phyloP scores from a whole-genome alignment of 92 coral and sea anemone genomes.

The Hydrozoanthus gracilis region DNA sequence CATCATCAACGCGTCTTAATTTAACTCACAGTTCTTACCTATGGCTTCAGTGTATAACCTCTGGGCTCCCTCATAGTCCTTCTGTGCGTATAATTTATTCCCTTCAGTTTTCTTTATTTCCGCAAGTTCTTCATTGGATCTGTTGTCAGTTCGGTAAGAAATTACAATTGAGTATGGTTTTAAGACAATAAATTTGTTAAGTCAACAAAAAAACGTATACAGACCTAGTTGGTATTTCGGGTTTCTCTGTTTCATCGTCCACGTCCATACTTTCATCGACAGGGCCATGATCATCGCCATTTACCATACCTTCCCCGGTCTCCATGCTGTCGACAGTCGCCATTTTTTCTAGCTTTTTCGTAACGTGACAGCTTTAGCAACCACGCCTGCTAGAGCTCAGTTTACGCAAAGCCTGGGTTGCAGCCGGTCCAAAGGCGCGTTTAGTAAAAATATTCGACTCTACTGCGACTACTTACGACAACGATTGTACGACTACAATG shows the following conservation, averaged over 20 bases:
- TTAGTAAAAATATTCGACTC: too few relatives aligned
- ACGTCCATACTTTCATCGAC: constrained; percentile 67
- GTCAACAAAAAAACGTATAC: constrained; percentile 1
- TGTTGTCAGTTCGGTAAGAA: constrained; percentile 53
- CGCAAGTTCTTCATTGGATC: constrained; percentile 69
- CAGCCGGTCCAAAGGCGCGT: background rate
- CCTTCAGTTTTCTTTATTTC: constrained; percentile 94
- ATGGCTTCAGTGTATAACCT: constrained; percentile 92
- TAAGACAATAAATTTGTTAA: background rate
- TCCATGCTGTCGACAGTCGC: constrained; percentile 45
- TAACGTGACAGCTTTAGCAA: constrained; percentile 21
- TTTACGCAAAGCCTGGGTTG: background rate
- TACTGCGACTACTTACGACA: too few relatives aligned
- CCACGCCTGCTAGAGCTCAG: constrained; percentile 18
- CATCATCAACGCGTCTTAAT: background rate
- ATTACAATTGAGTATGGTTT: background rate
- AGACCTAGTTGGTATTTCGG: constrained; percentile 48
- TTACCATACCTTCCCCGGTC: constrained; percentile 24
- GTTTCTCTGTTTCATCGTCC: constrained; percentile 44
- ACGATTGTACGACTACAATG: too few relatives aligned
- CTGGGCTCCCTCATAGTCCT: constrained; percentile 77
- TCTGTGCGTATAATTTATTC: constrained; percentile 79
- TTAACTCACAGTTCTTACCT: constrained; percentile 55
- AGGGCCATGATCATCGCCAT: constrained; percentile 25
- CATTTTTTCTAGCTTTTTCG: constrained; percentile 24